phyloP scores from a whole-genome alignment of 53 echinoderm and acorn worm genomes.

The Luidia sarsii region DNA sequence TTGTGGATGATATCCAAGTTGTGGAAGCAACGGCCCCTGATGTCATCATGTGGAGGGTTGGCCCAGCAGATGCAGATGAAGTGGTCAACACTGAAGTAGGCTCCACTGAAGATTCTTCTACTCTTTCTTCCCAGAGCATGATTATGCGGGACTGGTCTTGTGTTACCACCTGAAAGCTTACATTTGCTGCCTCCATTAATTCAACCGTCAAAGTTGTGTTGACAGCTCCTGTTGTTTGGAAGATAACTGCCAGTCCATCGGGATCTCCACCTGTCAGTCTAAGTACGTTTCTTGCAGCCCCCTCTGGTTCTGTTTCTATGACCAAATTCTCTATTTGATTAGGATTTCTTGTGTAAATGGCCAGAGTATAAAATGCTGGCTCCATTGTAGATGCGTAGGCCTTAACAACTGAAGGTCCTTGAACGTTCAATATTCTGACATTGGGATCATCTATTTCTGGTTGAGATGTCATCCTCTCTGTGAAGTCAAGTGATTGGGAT shows the following conservation, averaged over 20 bases:
- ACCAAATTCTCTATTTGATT: neutral
- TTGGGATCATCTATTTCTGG: neutral
- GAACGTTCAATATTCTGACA: neutral
- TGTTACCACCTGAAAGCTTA: conserved; percentile 9
- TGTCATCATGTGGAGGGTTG: no score
- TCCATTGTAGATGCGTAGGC: neutral
- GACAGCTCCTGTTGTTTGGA: neutral
- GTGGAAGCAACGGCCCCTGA: no score
- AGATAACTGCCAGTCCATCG: neutral
- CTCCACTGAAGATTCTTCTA: neutral
- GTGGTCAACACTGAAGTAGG: no score
- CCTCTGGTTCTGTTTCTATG: neutral
- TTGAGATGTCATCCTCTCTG: neutral
- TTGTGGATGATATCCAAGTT: no score
- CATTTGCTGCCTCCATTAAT: conserved; percentile 5
- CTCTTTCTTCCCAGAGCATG: neutral
- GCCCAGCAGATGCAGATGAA: no score
- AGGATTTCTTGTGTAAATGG: neutral
- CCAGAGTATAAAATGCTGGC: neutral
- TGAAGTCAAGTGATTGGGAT: neutral
- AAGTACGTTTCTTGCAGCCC: neutral
- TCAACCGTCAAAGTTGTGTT: neutral
- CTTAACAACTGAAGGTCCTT: neutral
- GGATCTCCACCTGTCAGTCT: neutral
- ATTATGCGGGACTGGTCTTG: neutral